A percentile compares a stretch with the other conserved stretches of the same genome.
These are phyloP conservation scores for Pteronura brasiliensis DNA, from an alignment of 2,113 vertebrate genomes.

Conservation along the genomic window DNA sequence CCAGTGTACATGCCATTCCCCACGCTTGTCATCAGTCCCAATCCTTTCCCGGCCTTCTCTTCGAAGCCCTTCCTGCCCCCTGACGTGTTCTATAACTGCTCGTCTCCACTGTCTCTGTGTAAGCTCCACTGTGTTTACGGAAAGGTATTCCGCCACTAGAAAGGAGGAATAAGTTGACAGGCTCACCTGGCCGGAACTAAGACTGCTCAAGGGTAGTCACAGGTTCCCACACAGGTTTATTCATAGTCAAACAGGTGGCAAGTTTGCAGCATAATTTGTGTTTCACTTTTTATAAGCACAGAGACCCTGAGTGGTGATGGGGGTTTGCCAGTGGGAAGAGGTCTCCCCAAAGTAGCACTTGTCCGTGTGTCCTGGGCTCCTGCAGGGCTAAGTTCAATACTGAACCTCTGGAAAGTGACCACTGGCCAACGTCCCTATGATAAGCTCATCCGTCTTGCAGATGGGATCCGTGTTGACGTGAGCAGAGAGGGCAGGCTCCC, in stretches of 20 bases:
- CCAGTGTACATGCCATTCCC: accelerated
- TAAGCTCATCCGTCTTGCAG: background rate
- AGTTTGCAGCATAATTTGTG: background rate
- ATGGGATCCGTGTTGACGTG: background rate
- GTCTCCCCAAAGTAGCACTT: background rate
- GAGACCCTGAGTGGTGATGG: background rate
- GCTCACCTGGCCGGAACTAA: background rate
- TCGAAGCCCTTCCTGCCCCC: background rate
- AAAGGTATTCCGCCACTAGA: background rate
- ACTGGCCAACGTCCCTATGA: background rate
- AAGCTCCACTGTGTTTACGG: background rate
- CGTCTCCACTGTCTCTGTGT: background rate
- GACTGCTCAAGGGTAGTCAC: background rate
- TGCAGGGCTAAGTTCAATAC: background rate
- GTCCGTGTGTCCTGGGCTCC: background rate
- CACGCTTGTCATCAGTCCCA: background rate
- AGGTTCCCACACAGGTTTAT: background rate
- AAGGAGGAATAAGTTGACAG: background rate
- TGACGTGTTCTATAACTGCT: background rate
- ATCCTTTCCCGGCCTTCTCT: background rate
- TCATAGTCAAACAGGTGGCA: background rate
- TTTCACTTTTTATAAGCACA: background rate
- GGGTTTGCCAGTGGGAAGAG: background rate
- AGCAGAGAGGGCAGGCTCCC: background rate
- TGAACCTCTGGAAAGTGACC: background rate